Evolutionary conservation across 2,888 invertebrate species (phyloP).

Genomic region (Phymatocera aterrima): DNA sequence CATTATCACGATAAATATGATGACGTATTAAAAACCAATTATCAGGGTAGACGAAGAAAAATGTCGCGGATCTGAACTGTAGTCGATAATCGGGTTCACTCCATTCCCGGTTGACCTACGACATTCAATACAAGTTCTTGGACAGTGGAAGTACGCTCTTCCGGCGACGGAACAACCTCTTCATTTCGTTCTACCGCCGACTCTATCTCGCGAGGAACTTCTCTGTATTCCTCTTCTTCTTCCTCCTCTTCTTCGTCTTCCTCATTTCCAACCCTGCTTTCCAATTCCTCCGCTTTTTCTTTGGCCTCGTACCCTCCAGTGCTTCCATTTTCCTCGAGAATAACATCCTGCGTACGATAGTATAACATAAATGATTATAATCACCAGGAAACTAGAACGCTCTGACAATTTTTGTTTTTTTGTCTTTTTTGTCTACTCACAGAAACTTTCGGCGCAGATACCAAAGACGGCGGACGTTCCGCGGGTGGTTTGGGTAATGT

Average conservation of each 20-base stretch:
- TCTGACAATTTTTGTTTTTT: too few relatives aligned
- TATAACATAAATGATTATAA: neutral
- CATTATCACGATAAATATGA: too few relatives aligned
- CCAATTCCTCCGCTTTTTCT: conserved; percentile 12
- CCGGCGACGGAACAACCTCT: neutral
- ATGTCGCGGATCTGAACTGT: too few relatives aligned
- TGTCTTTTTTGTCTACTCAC: conserved; percentile 7
- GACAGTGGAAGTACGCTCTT: neutral
- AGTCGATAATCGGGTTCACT: neutral
- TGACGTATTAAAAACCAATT: too few relatives aligned
- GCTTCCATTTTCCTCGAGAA: conserved; percentile 44
- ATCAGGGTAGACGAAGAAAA: too few relatives aligned
- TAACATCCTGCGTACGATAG: conserved; percentile 8
- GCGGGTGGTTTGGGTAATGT: neutral
- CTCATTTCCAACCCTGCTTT: conserved; percentile 31
- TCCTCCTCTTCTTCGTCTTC: conserved; percentile 8
- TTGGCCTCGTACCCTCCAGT: conserved; percentile 30
- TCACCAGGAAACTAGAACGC: neutral
- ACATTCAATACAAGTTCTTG: neutral
- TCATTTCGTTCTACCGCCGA: neutral
- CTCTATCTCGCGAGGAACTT: neutral
- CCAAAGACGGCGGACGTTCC: neutral
- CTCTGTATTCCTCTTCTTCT: conserved; percentile 9
- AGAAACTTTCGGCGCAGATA: conserved; percentile 36
- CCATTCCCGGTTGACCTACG: neutral